Conservation (phyloP, 2,888 invertebrate genomes). For the Melinaea marsaeus region DNA sequence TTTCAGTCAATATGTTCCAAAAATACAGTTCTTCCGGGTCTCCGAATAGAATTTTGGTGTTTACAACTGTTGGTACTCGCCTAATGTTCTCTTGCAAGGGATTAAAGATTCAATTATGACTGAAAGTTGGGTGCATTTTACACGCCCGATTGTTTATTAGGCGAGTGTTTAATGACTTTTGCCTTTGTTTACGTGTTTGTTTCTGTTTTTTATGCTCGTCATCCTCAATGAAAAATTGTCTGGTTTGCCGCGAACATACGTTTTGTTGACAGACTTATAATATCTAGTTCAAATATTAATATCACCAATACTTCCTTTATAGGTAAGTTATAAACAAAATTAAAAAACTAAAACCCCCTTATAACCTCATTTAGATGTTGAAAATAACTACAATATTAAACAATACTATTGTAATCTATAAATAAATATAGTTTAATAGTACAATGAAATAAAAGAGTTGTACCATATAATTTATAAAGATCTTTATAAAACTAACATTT, state of each 20-base stretch:
- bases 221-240: constrained; percentile 54
- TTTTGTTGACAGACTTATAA: constrained; percentile 17
- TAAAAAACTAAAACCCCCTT: background rate
- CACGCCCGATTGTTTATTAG: constrained; percentile 41
- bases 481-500: background rate
- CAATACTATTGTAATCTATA: background rate
- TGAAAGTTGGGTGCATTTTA: constrained; percentile 35
- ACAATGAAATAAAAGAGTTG: background rate
- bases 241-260: constrained; percentile 20
- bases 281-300: constrained; percentile 18
- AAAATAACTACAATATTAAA: background rate
- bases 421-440: background rate
- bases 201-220: constrained; percentile 63
- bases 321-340: constrained; percentile 17
- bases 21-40: constrained; percentile 60
- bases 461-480: background rate
- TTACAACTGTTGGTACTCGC: constrained; percentile 34
- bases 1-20: constrained; percentile 61
- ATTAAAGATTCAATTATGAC: constrained; percentile 40
- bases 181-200: constrained; percentile 69
- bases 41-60: constrained; percentile 54
- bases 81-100: constrained; percentile 26
- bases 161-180: constrained; percentile 51
- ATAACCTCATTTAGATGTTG: background rate
- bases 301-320: constrained; percentile 16